These are phyloP conservation scores for Hypomesus transpacificus DNA, from an alignment of 2,113 vertebrate species.

Conservation along the genomic window DNA sequence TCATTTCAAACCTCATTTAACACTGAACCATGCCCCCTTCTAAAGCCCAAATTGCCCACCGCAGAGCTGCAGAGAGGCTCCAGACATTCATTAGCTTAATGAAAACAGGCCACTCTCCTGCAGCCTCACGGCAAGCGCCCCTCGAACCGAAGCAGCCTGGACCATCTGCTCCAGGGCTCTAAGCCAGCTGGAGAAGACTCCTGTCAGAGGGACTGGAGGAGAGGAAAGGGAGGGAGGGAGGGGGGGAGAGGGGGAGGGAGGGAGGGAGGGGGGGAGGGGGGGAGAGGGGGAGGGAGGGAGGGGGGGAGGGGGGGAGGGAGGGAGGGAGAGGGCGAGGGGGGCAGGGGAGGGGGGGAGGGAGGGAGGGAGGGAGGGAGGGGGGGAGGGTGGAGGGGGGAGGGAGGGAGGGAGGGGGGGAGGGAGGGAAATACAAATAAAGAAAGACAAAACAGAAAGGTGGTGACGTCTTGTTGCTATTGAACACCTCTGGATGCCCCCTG, in stretches of 20 bases:
- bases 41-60: constrained; percentile 68
- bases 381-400: not conserved
- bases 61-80: constrained; percentile 61
- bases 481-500: too few relatives aligned
- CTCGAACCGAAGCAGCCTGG: constrained; percentile 43
- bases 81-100: constrained; percentile 80
- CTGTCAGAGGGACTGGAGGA: constrained; percentile 62
- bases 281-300: constrained; percentile 20
- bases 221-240: constrained; percentile 21
- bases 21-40: constrained; percentile 63
- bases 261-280: constrained; percentile 26
- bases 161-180: constrained; percentile 74
- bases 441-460: too few relatives aligned
- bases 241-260: not conserved
- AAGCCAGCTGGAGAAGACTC: constrained; percentile 69
- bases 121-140: constrained; percentile 56
- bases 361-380: constrained; percentile 35
- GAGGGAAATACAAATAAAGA: not conserved
- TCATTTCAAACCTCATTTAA: constrained; percentile 76
- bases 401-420: not conserved
- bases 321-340: constrained; percentile 47
- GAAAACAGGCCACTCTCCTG: constrained; percentile 74
- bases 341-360: constrained; percentile 42
- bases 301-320: not conserved
- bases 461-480: too few relatives aligned